phyloP scores from a whole-genome alignment of 2,888 invertebrate genomes.

The Macrosiphum euphorbiae region DNA sequence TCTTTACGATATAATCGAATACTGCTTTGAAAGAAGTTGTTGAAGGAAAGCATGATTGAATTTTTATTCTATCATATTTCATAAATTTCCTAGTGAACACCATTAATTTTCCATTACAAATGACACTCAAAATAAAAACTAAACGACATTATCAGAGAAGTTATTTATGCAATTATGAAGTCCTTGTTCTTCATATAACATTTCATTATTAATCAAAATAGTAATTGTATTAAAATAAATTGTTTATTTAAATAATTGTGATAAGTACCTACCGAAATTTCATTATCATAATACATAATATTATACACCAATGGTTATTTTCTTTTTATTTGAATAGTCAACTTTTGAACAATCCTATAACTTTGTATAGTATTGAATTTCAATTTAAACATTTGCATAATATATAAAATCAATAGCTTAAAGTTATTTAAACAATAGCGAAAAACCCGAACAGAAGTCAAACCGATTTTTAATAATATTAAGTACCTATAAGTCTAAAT shows the following conservation, averaged over 20 bases:
- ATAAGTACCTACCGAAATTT: background rate
- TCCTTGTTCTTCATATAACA: background rate
- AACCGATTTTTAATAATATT: background rate
- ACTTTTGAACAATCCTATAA: background rate
- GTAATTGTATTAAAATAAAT: background rate
- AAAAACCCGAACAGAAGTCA: background rate
- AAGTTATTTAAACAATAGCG: background rate
- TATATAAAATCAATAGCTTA: background rate
- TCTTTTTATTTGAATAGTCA: background rate
- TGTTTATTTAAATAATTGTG: background rate
- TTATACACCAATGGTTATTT: background rate
- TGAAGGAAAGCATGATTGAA: background rate
- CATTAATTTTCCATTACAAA: background rate
- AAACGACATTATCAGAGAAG: background rate
- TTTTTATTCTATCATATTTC: constrained; percentile 21
- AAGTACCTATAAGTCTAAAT: background rate
- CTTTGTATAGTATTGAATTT: background rate
- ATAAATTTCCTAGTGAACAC: background rate
- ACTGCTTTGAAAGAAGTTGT: background rate
- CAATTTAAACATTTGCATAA: background rate
- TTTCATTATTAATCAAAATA: background rate
- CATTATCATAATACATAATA: background rate
- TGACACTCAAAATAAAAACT: background rate
- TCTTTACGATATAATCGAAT: constrained; percentile 25
- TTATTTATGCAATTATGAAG: background rate